These are phyloP conservation scores for Pempheris klunzingeri DNA, from an alignment of 2,797 vertebrate genomes.

Conservation along the genomic window DNA sequence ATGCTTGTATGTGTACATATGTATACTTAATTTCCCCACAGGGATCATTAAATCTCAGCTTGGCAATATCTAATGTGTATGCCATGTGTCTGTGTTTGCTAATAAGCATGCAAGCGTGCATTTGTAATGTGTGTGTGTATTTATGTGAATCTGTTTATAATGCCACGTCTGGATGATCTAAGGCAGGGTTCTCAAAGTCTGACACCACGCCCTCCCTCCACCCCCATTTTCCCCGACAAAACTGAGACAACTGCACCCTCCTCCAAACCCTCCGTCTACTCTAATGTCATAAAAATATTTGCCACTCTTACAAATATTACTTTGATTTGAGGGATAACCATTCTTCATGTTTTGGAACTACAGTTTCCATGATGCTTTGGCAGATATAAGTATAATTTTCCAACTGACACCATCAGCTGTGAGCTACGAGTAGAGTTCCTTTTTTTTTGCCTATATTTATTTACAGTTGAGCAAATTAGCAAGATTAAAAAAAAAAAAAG, in stretches of 20 bases:
- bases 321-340: background rate
- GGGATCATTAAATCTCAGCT: constrained; percentile 54
- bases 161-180: background rate
- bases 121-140: background rate
- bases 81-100: constrained; percentile 11
- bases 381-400: background rate
- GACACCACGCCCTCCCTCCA: too few relatives aligned
- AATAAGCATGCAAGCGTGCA: background rate
- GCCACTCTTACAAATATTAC: background rate
- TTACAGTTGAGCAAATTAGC: background rate
- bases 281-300: too few relatives aligned
- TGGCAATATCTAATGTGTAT: constrained; percentile 6
- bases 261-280: too few relatives aligned
- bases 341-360: background rate
- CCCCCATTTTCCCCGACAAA: too few relatives aligned
- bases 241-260: too few relatives aligned
- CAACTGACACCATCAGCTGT: too few relatives aligned
- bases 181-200: background rate
- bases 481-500: background rate
- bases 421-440: background rate
- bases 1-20: constrained; percentile 36
- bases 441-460: background rate
- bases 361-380: background rate
- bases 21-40: constrained; percentile 48
- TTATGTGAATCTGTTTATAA: constrained; percentile 21